phyloP scores from a whole-genome alignment of 1,140 invertebrate genomes.

The Sminthurinus signatus region DNA sequence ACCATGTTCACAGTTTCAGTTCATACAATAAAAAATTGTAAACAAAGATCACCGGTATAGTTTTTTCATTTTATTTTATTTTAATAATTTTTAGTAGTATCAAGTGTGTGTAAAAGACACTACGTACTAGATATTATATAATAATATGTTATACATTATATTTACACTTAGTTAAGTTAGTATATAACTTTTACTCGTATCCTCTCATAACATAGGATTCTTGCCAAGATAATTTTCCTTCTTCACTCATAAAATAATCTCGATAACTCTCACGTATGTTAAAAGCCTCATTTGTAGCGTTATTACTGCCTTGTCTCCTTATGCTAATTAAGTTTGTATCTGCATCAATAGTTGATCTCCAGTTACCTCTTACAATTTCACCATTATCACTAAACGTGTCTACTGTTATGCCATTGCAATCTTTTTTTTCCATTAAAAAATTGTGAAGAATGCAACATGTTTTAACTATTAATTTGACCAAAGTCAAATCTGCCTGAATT shows the following conservation, averaged over 20 bases:
- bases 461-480: constrained; percentile 34
- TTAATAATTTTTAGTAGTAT: no score
- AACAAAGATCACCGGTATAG: no score
- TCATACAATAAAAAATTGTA: neutral
- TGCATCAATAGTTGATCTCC: neutral
- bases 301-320: constrained; percentile 1
- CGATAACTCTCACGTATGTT: constrained; percentile 6
- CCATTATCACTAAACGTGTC: neutral
- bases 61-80: no score
- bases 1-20: neutral
- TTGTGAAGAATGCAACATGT: constrained; percentile 43
- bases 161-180: neutral
- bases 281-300: neutral
- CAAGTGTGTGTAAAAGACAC: no score
- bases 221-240: neutral
- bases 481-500: constrained; percentile 13
- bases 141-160: no score
- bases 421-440: constrained; percentile 27
- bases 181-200: neutral
- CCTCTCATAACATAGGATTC: neutral
- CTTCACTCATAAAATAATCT: constrained; percentile 1
- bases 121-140: no score
- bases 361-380: neutral
- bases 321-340: neutral
- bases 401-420: neutral